Evolutionary conservation across 2,888 invertebrate genomes (phyloP), one percentile per base, ranked within the genome.

Genomic region (Nemapogon koenigi): DNA sequence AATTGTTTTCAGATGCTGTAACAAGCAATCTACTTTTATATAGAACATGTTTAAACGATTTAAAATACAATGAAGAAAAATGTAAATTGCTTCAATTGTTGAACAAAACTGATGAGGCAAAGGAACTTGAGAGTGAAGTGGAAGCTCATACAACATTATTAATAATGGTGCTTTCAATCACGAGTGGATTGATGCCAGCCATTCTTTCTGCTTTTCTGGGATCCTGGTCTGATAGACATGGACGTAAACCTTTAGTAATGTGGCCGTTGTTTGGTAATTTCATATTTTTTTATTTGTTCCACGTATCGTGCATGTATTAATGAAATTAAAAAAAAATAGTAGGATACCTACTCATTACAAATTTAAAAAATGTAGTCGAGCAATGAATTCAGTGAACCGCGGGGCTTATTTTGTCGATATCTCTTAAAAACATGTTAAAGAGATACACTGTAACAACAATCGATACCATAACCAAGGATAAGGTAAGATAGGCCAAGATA

Each of bases 221-320:
- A 3, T 83, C 87, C 1, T 88, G 87, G 87, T 87, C 86, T 37
- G 88, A 88, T 53, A 81, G 72, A 47, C 81, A 84, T 57, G 88
- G 88, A n/a, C 68, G 87, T 25, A 82, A 83, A 50, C 84, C 86
- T 7, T 62, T 87, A 30, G 48, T 88, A 18, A 40, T 86, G 6
- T 51, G 73, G 2, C 71, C 83, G 1, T 68, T 81, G 39, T 47
- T 61, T 32, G 82, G 84, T 75, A 46, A 51, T n/a, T n/a, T n/a
- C n/a, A n/a, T n/a, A n/a, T n/a, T n/a, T n/a, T n/a, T n/a, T n/a
- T n/a, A n/a, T n/a, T n/a, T n/a, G n/a, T n/a, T n/a, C n/a, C n/a
- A n/a, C n/a, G n/a, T n/a, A n/a, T n/a, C n/a, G n/a, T n/a, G n/a
- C n/a, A n/a, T n/a, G n/a, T n/a, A n/a, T n/a, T n/a, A n/a, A n/a